Conservation (phyloP, 2,888 invertebrate species). For the Eilema depressum region DNA sequence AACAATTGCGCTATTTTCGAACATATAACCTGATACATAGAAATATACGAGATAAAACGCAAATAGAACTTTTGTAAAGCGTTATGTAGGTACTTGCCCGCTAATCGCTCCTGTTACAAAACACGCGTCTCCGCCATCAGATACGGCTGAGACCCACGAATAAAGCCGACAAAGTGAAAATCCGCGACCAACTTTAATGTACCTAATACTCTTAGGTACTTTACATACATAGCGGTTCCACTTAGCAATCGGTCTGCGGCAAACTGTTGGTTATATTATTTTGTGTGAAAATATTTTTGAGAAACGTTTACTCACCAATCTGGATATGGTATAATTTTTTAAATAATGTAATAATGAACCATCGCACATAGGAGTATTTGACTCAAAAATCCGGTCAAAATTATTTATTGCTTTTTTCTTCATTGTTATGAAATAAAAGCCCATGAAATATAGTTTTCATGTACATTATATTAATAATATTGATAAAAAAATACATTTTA, state of each 20-base stretch:
- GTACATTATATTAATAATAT: too few relatives aligned
- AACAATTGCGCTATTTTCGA: too few relatives aligned
- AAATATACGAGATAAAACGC: background rate
- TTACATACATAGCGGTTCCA: background rate
- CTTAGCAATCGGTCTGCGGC: conserved; percentile 3
- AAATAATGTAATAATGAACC: background rate
- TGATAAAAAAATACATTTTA: too few relatives aligned
- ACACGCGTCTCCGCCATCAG: conserved; percentile 54
- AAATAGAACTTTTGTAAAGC: background rate
- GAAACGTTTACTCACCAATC: background rate
- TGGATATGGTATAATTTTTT: background rate
- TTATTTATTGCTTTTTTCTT: too few relatives aligned
- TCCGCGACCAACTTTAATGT: conserved; percentile 67
- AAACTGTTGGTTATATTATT: background rate
- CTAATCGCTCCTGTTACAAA: conserved; percentile 32
- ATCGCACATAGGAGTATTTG: too few relatives aligned
- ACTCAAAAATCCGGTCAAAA: too few relatives aligned
- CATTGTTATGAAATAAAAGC: too few relatives aligned
- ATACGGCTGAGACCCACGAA: conserved; percentile 62
- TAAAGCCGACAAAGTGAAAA: conserved; percentile 78
- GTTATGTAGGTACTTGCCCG: conserved; percentile 16
- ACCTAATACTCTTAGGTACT: conserved; percentile 9
- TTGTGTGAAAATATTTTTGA: background rate
- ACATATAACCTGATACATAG: too few relatives aligned
- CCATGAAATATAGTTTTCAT: too few relatives aligned